Evolutionary conservation across 2,888 invertebrate species (phyloP).

Genomic region (Xanthia togata): DNA sequence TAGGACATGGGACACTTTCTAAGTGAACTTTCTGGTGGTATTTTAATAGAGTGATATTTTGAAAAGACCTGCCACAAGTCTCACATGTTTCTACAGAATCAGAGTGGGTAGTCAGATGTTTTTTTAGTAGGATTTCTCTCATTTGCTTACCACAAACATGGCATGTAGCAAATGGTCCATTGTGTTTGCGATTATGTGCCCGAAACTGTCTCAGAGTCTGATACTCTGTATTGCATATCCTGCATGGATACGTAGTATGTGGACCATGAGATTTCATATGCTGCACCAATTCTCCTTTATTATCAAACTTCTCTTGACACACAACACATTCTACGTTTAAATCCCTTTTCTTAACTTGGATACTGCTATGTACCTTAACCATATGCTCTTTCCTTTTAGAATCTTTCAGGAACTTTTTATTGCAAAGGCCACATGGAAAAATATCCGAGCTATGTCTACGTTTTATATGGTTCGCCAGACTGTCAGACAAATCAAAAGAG

Average conservation of each 20-base stretch:
- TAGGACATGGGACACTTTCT: slow-evolving; percentile 68
- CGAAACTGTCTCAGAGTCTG: slow-evolving; percentile 50
- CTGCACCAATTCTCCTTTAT: slow-evolving; percentile 69
- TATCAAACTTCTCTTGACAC: slow-evolving; percentile 66
- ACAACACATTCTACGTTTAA: slow-evolving; percentile 40
- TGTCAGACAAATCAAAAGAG: slow-evolving; percentile 71
- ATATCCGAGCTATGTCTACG: slow-evolving; percentile 70
- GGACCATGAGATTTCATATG: slow-evolving; percentile 68
- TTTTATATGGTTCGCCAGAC: slow-evolving; percentile 68
- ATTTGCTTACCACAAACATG: slow-evolving; percentile 66
- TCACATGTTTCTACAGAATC: slow-evolving; percentile 60
- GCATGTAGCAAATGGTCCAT: slow-evolving; percentile 53
- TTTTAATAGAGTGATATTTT: slow-evolving; percentile 60
- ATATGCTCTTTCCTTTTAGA: slow-evolving; percentile 71
- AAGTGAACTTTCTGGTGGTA: slow-evolving; percentile 70
- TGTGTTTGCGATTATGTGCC: slow-evolving; percentile 55
- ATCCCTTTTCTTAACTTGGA: slow-evolving; percentile 69
- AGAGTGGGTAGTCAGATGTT: slow-evolving; percentile 65
- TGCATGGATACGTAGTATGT: slow-evolving; percentile 44
- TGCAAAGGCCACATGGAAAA: slow-evolving; percentile 74
- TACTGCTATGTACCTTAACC: slow-evolving; percentile 72
- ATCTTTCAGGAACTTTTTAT: slow-evolving; percentile 61
- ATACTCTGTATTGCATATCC: slow-evolving; percentile 55
- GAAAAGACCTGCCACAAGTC: slow-evolving; percentile 71
- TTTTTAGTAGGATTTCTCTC: slow-evolving; percentile 59